Evolutionary conservation across 2,113 vertebrate genomes (phyloP).

Genomic region (Pipra filicauda): DNA sequence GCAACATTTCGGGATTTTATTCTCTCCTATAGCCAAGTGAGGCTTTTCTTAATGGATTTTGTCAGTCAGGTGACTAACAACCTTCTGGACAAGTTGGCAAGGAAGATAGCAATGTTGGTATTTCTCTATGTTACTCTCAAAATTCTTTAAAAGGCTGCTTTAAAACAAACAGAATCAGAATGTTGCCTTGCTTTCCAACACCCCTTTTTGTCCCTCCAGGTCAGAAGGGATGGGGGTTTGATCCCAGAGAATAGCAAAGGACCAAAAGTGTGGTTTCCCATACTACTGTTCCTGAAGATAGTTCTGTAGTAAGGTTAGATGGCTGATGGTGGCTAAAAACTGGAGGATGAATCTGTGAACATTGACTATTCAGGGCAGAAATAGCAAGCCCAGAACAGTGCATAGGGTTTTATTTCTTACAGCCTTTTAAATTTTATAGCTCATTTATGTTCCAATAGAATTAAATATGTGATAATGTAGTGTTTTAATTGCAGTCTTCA

Average conservation of each 20-base stretch:
- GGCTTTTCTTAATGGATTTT: neutral
- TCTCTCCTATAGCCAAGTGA: neutral
- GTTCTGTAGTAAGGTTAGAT: neutral
- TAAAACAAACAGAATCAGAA: neutral
- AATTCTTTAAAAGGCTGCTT: neutral
- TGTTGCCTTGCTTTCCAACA: neutral
- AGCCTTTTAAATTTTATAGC: slow-evolving; percentile 18
- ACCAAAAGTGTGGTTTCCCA: neutral
- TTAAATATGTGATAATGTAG: slow-evolving; percentile 37
- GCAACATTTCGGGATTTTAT: neutral
- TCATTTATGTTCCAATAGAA: slow-evolving; percentile 19
- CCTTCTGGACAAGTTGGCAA: neutral
- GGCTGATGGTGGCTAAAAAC: neutral
- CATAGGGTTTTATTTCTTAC: neutral
- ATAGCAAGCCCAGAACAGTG: neutral
- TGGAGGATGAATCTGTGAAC: neutral
- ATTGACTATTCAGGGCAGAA: neutral
- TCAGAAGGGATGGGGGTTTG: neutral
- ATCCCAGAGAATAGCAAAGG: neutral
- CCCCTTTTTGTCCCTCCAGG: neutral
- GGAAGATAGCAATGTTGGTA: neutral
- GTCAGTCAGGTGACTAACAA: neutral
- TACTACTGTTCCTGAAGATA: neutral
- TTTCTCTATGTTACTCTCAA: neutral
- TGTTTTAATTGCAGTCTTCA: slow-evolving; percentile 35